Percentiles rank a stretch among this genome's conserved stretches.
These are phyloP conservation scores for Parnassius glacialis DNA, from an alignment of 2,888 invertebrate genomes.

Conservation along the genomic window DNA sequence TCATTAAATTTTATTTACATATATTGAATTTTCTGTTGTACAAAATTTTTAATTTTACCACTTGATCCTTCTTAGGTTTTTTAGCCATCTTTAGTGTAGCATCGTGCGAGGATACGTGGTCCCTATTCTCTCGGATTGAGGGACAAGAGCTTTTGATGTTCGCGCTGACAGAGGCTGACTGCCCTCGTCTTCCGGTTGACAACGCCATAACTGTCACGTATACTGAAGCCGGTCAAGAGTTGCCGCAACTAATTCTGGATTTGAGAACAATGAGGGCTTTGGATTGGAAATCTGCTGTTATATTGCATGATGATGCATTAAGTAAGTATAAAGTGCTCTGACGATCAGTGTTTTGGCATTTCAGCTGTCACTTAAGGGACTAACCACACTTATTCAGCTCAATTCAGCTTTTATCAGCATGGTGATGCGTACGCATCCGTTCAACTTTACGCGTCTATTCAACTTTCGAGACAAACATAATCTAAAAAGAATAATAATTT, in stretches of 20 bases:
- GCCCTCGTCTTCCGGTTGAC: constrained; percentile 85
- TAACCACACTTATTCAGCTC: too few relatives aligned
- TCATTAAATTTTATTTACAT: too few relatives aligned
- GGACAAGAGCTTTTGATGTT: constrained; percentile 85
- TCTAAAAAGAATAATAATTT: too few relatives aligned
- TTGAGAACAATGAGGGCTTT: constrained; percentile 83
- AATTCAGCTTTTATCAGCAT: too few relatives aligned
- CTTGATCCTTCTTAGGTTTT: constrained; percentile 76
- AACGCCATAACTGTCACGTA: constrained; percentile 87
- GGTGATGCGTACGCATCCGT: too few relatives aligned
- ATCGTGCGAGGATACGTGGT: constrained; percentile 89
- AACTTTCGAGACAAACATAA: too few relatives aligned
- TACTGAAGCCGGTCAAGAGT: constrained; percentile 85
- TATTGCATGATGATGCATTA: constrained; percentile 87
- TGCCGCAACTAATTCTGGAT: constrained; percentile 89
- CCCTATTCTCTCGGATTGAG: constrained; percentile 82
- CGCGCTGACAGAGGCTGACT: constrained; percentile 89
- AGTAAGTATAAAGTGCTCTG: constrained; percentile 69
- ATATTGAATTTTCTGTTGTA: too few relatives aligned
- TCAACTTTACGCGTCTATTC: too few relatives aligned
- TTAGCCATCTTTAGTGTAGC: constrained; percentile 87
- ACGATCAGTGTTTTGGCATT: too few relatives aligned
- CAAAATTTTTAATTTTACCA: too few relatives aligned
- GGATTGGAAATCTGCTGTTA: constrained; percentile 86
- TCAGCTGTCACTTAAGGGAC: too few relatives aligned